phyloP scores from a whole-genome alignment of 2,113 vertebrate species.

The Anarhynchus alexandrinus region DNA sequence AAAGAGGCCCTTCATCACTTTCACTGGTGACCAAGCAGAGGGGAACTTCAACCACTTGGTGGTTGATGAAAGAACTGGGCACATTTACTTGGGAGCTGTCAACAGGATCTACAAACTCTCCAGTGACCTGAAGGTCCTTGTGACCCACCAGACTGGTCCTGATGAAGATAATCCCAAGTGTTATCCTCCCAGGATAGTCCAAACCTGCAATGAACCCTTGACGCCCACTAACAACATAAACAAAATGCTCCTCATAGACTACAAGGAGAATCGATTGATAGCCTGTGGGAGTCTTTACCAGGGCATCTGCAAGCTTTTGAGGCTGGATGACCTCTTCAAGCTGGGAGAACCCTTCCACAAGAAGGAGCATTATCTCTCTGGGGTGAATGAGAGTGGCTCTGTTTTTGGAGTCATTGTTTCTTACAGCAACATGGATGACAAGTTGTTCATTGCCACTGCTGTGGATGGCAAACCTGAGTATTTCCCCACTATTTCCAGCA shows the following conservation, averaged over 20 bases:
- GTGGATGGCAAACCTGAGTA: slow-evolving; percentile 98
- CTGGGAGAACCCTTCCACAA: slow-evolving; percentile 96
- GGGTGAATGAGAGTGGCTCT: slow-evolving; percentile 94
- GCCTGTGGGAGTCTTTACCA: slow-evolving; percentile 97
- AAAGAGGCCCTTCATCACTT: slow-evolving; percentile 84
- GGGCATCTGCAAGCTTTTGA: slow-evolving; percentile 95
- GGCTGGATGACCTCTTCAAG: slow-evolving; percentile 97
- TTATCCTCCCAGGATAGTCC: slow-evolving; percentile 95
- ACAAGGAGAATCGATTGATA: slow-evolving; percentile 92
- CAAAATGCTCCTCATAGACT: slow-evolving; percentile 98
- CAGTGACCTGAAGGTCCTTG: slow-evolving; percentile 84
- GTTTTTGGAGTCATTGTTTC: slow-evolving; percentile 98
- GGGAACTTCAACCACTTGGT: slow-evolving; percentile 95
- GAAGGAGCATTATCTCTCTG: slow-evolving; percentile 98
- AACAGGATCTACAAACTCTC: slow-evolving; percentile 98
- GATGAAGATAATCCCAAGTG: slow-evolving; percentile 98
- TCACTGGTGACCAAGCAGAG: slow-evolving; percentile 81
- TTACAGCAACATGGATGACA: slow-evolving; percentile 90
- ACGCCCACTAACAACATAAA: slow-evolving; percentile 94
- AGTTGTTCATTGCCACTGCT: slow-evolving; percentile 94
- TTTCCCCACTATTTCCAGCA: slow-evolving; percentile 97
- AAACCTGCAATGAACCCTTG: slow-evolving; percentile 92
- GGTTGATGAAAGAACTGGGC: slow-evolving; percentile 92
- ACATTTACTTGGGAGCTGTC: slow-evolving; percentile 93
- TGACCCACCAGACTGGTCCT: slow-evolving; percentile 92